These are phyloP conservation scores for Proterorhinus semilunaris DNA, from an alignment of 2,113 vertebrate species.

Conservation along the genomic window DNA sequence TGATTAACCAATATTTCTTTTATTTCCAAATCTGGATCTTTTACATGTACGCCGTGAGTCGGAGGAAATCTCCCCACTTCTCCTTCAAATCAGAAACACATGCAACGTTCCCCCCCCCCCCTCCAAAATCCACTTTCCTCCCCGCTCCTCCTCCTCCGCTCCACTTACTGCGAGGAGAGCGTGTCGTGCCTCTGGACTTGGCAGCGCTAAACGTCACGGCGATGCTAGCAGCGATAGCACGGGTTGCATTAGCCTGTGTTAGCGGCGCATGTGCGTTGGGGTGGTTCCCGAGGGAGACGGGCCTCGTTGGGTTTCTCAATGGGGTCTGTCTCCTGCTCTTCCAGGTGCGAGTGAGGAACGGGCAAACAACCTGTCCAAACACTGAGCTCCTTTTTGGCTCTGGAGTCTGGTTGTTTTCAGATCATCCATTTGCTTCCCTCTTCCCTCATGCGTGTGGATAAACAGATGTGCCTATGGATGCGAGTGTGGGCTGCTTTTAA, in stretches of 20 bases:
- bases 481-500: no score
- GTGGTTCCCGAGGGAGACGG: conserved; percentile 63
- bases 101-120: conserved; percentile 4
- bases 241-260: conserved; percentile 6
- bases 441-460: no score
- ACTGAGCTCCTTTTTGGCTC: no score
- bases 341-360: conserved; percentile 25
- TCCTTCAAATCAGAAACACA: neutral
- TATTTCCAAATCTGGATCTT: conserved; percentile 7
- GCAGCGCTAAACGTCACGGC: conserved; percentile 40
- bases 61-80: neutral
- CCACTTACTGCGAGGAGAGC: conserved; percentile 26
- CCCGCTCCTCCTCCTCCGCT: conserved; percentile 32
- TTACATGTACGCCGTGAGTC: neutral
- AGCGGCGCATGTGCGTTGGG: conserved; percentile 5
- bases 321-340: conserved; percentile 71
- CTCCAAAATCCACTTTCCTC: conserved; percentile 11
- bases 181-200: conserved; percentile 23
- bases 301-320: conserved; percentile 75
- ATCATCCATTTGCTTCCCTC: no score
- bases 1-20: conserved; percentile 1
- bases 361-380: conserved; percentile 61
- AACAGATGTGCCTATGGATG: no score
- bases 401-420: no score
- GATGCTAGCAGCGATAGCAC: conserved; percentile 49